These are phyloP conservation scores for Tokudaia muenninki DNA, from an alignment of 2,797 vertebrate genomes.

Conservation along the genomic window DNA sequence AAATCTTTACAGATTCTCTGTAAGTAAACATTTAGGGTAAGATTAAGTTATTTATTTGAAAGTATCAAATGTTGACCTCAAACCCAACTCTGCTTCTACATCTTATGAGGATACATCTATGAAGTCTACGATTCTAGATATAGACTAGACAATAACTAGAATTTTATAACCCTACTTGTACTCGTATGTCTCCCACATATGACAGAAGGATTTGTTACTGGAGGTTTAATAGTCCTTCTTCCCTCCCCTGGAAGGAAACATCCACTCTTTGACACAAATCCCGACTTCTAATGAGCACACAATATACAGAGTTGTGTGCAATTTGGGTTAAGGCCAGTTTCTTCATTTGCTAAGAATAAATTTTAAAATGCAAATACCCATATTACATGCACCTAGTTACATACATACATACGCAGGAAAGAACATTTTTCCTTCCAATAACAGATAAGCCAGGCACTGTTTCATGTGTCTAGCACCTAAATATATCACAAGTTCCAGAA, in stretches of 20 bases:
- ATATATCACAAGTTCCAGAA: slow-evolving; percentile 57
- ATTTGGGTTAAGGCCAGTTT: neutral
- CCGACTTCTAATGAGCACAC: neutral
- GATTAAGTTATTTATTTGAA: neutral
- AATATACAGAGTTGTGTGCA: neutral
- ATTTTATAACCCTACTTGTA: neutral
- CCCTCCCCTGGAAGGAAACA: neutral
- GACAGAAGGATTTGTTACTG: slow-evolving; percentile 22
- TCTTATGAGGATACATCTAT: neutral
- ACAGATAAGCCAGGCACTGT: slow-evolving; percentile 35
- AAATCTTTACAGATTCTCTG: neutral
- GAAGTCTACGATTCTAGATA: neutral
- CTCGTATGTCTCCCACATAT: neutral
- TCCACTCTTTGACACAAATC: neutral
- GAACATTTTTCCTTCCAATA: slow-evolving; percentile 1
- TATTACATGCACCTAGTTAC: neutral
- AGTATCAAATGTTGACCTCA: neutral
- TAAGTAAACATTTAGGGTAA: neutral
- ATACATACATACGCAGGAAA: neutral
- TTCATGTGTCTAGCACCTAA: slow-evolving; percentile 51
- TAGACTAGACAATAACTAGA: neutral
- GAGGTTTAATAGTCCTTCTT: neutral
- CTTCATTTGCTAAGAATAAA: neutral
- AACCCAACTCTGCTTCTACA: neutral
- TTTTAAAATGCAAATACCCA: slow-evolving; percentile 21